phyloP scores from a whole-genome alignment of 2,113 vertebrate genomes.

The Channa argus region DNA sequence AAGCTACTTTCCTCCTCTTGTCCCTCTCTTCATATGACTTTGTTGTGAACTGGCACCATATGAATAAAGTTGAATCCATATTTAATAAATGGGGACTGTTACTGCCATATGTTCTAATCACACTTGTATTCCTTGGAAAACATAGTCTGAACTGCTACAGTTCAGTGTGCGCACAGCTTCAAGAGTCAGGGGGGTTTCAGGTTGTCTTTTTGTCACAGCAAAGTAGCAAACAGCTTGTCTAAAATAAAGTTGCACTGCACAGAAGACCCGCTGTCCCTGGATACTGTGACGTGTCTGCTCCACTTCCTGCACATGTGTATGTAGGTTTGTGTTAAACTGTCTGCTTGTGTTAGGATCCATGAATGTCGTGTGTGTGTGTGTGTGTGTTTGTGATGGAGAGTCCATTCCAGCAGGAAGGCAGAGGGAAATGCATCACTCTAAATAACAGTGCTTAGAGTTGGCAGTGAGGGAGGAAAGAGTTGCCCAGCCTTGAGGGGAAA shows the following conservation, averaged over 20 bases:
- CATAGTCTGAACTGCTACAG: background rate
- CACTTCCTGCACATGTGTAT: constrained; percentile 52
- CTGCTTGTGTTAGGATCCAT: constrained; percentile 27
- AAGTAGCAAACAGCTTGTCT: constrained; percentile 19
- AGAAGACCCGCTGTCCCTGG: constrained; percentile 48
- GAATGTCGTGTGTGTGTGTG: constrained; percentile 29
- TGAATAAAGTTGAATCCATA: too few species aligned
- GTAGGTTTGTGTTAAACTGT: constrained; percentile 21
- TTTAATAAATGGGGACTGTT: too few species aligned
- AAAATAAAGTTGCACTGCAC: constrained; percentile 47
- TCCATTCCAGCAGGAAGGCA: constrained; percentile 60
- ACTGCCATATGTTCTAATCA: background rate
- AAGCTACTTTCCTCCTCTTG: too few species aligned
- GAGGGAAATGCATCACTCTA: constrained; percentile 73
- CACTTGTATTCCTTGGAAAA: background rate
- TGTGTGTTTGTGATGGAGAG: constrained; percentile 63
- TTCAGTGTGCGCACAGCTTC: background rate
- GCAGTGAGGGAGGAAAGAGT: constrained; percentile 48
- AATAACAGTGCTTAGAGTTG: constrained; percentile 74
- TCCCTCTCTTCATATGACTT: too few species aligned
- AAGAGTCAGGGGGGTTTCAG: constrained; percentile 9
- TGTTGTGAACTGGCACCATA: too few species aligned
- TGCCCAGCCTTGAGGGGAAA: constrained; percentile 49
- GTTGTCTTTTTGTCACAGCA: constrained; percentile 15
- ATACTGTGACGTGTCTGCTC: constrained; percentile 57